These are phyloP conservation scores for Bathybates hornii DNA, from an alignment of 2,113 vertebrate genomes.

Conservation along the genomic window DNA sequence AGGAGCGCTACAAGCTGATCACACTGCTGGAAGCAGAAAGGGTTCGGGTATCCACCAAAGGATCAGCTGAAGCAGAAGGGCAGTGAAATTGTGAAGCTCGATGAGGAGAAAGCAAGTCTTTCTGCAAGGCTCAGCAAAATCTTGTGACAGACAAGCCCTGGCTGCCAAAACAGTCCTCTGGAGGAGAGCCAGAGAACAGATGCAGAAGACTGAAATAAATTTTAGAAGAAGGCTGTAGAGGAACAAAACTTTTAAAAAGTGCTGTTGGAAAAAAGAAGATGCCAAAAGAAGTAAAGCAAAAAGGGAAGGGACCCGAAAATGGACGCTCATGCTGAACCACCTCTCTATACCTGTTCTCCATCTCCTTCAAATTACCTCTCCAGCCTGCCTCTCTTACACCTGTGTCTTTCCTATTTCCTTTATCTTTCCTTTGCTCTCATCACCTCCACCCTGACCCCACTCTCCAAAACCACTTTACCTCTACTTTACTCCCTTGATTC, in stretches of 20 bases:
- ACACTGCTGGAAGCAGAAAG: neutral
- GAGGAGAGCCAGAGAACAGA: neutral
- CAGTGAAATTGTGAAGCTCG: neutral
- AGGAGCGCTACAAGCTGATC: neutral
- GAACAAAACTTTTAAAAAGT: neutral
- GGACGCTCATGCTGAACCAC: neutral
- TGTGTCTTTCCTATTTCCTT: neutral
- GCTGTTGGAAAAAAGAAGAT: neutral
- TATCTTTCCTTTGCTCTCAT: neutral
- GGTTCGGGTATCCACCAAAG: neutral
- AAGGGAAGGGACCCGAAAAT: neutral
- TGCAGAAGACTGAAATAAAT: neutral
- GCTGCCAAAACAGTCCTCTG: neutral
- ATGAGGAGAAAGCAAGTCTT: neutral
- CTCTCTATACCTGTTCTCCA: neutral
- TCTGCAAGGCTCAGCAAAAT: neutral
- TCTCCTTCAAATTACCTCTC: neutral
- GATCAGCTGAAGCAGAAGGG: neutral
- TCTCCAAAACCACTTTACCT: neutral
- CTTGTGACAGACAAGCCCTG: neutral
- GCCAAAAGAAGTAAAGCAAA: neutral
- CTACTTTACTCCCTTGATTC: neutral
- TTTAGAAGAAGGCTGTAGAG: neutral
- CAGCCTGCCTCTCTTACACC: neutral
- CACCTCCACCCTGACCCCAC: neutral